Base-by-base conservation (phyloP, 2,888 invertebrate species). In the Papilio elwesi region DNA sequence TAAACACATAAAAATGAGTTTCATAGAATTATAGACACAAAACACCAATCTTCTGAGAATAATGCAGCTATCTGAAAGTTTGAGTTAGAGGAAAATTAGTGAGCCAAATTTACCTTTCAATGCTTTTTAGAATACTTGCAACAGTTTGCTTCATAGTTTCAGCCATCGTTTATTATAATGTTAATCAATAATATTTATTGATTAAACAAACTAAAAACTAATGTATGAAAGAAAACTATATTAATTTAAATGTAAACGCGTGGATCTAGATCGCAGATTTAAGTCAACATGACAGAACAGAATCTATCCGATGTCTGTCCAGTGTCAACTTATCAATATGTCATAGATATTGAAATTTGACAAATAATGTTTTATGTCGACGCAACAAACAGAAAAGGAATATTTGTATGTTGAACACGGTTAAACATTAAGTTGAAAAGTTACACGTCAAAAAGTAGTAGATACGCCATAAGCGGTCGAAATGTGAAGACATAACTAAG, bases 111-210 rank as follows among this genome's bases (percentile, higher is more conserved):
- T 94, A 98, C 98, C 98, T 96, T 94, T 98, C 98, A 80, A 98
- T 98, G 84, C 98, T 98, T 90, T 97, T 97, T 57, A 98, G 93
- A 96, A 98, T 97, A 75, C 95, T 95, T 63, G 97, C 97, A 71
- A 98, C 97, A 47, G 97, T 97, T 90, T 96, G 96, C 87, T 97
- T 95, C 97, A 97, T 97, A 77, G 96, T 96, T 87, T 97, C 97
- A 67, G 96, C 97, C 97, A 97, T 96, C 74, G 75, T 84, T 64
- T 68, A 16, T 38, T 9, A 48, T 10, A 55, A 9, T 67, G 43
- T 43, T n/a, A 15, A 43, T 43, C 7, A 38, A 62, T 43, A 43
- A 59, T 59, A 38, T 38, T 26, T 26, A 26, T 1, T 38, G 8
- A 36, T 36, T 57, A 26, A 12, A n/a, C 38, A 13, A 38, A 13